Evolutionary conservation across 1,140 invertebrate species (phyloP), one percentile per base, ranked within the genome.

Genomic region (Campoletis sonorensis): DNA sequence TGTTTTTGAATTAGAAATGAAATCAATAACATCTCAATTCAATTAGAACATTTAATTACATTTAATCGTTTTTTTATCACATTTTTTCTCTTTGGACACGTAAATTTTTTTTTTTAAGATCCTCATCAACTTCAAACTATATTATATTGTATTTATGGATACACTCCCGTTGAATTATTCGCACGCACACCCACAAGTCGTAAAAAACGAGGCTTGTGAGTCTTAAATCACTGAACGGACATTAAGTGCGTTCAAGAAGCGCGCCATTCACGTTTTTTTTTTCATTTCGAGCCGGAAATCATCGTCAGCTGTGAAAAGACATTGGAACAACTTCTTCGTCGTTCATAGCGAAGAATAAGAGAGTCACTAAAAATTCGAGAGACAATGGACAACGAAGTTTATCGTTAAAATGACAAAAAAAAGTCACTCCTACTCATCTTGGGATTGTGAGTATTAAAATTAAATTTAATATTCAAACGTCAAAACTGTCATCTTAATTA

Each of bases 221-320:
- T 26, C 61, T 64, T 64, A 64, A 64, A 64, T 64, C 61, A 64
- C 61, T 21, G 61, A 13, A 0, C 61, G 27, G 61, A 64, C 61
- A 64, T 64, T 64, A 26, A 64, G 61, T 64, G 61, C 61, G 61
- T 64, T 26, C 21, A 23, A 23, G 61, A 26, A 64, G 61, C 21
- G 61, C 23, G 61, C 21, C 61, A 13, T 64, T 26, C 61, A 16
- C 61, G 23, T 26, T 23, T 58, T 54, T 54, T 54, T 4, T n/a
- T 27, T 64, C 0, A 64, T 26, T 64, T 10, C 61, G n/a, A 26
- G 61, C 61, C 61, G 61, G 61, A 64, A 64, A 64, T 64, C 61
- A 27, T 10, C 61, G 61, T 64, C 61, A 64, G 61, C 61, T n/a
- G 23, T 13, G 61, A 64, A 23, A 64, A 26, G 61, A 64, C n/a